Evolutionary conservation across 2,797 vertebrate genomes (phyloP), one percentile per base, ranked within the genome.

Genomic region (Hydrophis major): DNA sequence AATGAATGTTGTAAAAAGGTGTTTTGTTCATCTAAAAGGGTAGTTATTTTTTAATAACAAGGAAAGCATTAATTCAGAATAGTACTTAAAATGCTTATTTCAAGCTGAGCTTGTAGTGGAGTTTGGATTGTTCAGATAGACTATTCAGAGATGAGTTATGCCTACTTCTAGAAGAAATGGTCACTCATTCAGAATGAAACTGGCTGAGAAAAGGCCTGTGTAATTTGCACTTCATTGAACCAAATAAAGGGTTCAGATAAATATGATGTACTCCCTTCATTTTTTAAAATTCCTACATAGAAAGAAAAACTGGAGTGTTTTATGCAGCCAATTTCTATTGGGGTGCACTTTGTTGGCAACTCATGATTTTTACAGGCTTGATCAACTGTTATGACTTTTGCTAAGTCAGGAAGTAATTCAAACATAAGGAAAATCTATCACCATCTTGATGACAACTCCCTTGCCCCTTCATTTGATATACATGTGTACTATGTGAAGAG

Each of bases 1-100:
- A 3, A 13, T 90, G 47, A 92, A 78, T 11, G 89, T 63, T 89
- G 78, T 13, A 53, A 91, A 93, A 63, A 61, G n/a, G 22, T 50
- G 61, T 90, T 87, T 90, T 28, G 88, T 92, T 92, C 78, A 87
- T 87, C 22, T 87, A 28, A 86, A 89, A 47, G 87, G 4, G 32
- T 56, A 59, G 20, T 59, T 83, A n/a, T 69, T 66, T 86, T 89
- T 63, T 47, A 88, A 91, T 66, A 90, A 93, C 25, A 61, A 92
- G 78, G 22, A 89, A 86, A 53, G 50, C 28, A 47, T 89, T 66
- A 63, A 93, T 86, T 91, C 90, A 91, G 53, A 86, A n/a, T 20
- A 63, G 66, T 32, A 88, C n/a, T 83, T 88, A 74, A 88, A 27
- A 50, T 89, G 55, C 37, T 63, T 55, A 20, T 92, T 89, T 63